These are phyloP conservation scores for Cardinalis cardinalis DNA, from an alignment of 2,113 vertebrate species.

Conservation along the genomic window DNA sequence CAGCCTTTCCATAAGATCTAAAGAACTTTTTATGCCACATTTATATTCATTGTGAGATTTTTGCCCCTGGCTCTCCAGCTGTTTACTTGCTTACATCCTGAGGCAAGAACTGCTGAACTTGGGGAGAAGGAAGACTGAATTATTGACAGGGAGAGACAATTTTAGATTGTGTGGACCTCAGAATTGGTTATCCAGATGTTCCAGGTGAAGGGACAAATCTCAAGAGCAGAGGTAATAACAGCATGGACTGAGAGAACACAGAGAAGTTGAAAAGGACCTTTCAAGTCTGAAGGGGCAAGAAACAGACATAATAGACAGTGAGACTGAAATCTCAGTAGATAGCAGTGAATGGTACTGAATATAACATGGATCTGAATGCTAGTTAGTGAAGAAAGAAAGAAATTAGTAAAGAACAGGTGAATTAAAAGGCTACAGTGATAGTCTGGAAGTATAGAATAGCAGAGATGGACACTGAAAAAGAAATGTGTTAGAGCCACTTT, in stretches of 20 bases:
- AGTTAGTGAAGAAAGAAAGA: not conserved
- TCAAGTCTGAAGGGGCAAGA: not conserved
- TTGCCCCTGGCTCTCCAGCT: slow-evolving; percentile 38
- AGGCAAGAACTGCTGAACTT: slow-evolving; percentile 36
- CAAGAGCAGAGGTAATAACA: not conserved
- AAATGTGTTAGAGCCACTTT: not conserved
- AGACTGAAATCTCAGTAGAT: not conserved
- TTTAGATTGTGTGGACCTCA: not conserved
- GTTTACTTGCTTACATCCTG: slow-evolving; percentile 7
- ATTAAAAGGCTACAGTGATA: not conserved
- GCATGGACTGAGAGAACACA: not conserved
- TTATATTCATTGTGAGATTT: slow-evolving; percentile 16
- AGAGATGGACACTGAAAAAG: not conserved
- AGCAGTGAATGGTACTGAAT: not conserved
- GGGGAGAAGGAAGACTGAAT: not conserved
- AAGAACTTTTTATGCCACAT: slow-evolving; percentile 14
- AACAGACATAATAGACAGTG: not conserved
- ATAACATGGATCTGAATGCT: not conserved
- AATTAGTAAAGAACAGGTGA: not conserved
- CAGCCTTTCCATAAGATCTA: slow-evolving; percentile 3
- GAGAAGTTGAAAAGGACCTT: not conserved
- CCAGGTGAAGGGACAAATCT: not conserved
- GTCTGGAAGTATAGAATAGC: not conserved
- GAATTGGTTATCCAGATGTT: not conserved
- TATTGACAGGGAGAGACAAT: not conserved